Evolutionary conservation across 2,888 invertebrate genomes (phyloP).

Genomic region (Fragum fragum): DNA sequence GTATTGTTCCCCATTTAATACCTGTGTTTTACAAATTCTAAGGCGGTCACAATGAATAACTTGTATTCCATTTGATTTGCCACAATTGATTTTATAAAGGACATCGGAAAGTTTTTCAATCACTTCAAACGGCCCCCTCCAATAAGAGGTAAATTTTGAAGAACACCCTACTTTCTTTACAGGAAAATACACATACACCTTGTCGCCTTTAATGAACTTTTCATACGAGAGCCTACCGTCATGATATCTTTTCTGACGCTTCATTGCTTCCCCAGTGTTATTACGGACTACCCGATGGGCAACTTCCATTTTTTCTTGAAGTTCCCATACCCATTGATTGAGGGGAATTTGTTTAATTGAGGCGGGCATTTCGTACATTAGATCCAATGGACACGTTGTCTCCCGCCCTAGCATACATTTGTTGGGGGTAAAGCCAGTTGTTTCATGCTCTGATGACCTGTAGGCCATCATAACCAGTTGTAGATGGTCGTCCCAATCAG

Average conservation of each 20-base stretch:
- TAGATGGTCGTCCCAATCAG: slow-evolving; percentile 54
- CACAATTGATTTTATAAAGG: slow-evolving; percentile 35
- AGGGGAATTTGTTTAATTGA: slow-evolving; percentile 16
- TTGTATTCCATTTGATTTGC: neutral
- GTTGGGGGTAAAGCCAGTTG: slow-evolving; percentile 44
- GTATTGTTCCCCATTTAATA: neutral
- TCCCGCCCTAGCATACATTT: slow-evolving; percentile 43
- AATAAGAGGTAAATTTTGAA: slow-evolving; percentile 31
- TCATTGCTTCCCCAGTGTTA: slow-evolving; percentile 25
- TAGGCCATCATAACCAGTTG: slow-evolving; percentile 48
- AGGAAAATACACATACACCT: slow-evolving; percentile 34
- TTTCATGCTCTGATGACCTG: slow-evolving; percentile 46
- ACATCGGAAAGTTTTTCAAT: slow-evolving; percentile 30
- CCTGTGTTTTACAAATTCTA: slow-evolving; percentile 6
- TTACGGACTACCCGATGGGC: slow-evolving; percentile 34
- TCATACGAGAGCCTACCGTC: slow-evolving; percentile 27
- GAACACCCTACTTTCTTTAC: slow-evolving; percentile 18
- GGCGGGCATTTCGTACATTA: slow-evolving; percentile 34
- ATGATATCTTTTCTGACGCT: slow-evolving; percentile 41
- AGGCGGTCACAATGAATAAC: slow-evolving; percentile 32
- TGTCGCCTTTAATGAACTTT: slow-evolving; percentile 24
- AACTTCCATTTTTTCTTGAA: slow-evolving; percentile 36
- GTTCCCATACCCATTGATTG: slow-evolving; percentile 44
- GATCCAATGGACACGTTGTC: slow-evolving; percentile 31
- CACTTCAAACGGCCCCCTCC: slow-evolving; percentile 30